Evolutionary conservation across 2,888 invertebrate genomes (phyloP), one percentile per base, ranked within the genome.

Genomic region (Portevinia maculata): DNA sequence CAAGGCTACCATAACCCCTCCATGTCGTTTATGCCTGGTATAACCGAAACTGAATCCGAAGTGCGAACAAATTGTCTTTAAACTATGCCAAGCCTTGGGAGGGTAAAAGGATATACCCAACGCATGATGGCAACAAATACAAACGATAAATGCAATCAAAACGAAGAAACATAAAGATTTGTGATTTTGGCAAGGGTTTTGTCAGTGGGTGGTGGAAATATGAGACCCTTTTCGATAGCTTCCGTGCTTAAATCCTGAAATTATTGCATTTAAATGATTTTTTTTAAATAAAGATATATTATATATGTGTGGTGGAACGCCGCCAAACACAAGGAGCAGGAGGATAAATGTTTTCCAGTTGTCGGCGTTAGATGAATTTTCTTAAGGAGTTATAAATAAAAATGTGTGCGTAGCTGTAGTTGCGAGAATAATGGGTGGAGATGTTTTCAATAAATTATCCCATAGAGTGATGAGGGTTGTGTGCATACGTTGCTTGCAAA

Each of bases 31-130:
- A 15, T 52, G 9, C 24, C 4, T n/a, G n/a, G n/a, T n/a, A n/a
- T n/a, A n/a, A n/a, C n/a, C 32, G 17, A 69, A n/a, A 44, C 57
- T 28, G 17, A 34, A 28, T 15, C 55, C 32, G 48, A 32, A 69
- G 67, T 76, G 81, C 70, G 76, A 83, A 78, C 81, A 83, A 83
- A 83, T 83, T 83, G 78, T 78, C 78, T 76, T 83, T 67, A 83
- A 83, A 78, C 78, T 76, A 70, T 53, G 76, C 70, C 70, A 76
- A 64, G 75, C 24, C 44, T 24, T 15, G 11, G 50, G 57, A 19
- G 17, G 21, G 59, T 39, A 53, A 32, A 32, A 34, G 65, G 65
- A 71, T 65, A 9, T 41, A 9, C 19, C 11, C 5, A 59, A 69
- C 76, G 70, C 75, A 76, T 48, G 24, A 64, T 19, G 30, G 9